These are phyloP conservation scores for Pseudococcus jackbeardsleyi DNA, from an alignment of 2,888 invertebrate species.

Conservation along the genomic window DNA sequence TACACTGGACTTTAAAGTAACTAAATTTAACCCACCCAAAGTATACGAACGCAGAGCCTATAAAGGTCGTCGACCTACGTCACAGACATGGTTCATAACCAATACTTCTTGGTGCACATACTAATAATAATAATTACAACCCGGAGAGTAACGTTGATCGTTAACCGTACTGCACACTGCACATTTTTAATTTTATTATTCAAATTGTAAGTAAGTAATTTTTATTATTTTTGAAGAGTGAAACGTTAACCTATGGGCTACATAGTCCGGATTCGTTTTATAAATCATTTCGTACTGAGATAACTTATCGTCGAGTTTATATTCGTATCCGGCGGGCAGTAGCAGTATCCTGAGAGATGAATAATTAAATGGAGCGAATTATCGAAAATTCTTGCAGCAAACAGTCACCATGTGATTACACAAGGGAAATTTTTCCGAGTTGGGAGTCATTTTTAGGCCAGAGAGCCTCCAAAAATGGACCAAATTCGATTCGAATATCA, in stretches of 20 bases:
- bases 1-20: slow-evolving; percentile 9
- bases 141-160: slow-evolving; percentile 25
- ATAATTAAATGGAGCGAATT: background rate
- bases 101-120: slow-evolving; percentile 44
- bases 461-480: too few relatives aligned
- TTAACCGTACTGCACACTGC: slow-evolving; percentile 43
- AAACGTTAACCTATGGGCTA: slow-evolving; percentile 25
- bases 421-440: too few relatives aligned
- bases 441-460: too few relatives aligned
- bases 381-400: background rate
- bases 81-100: slow-evolving; percentile 54
- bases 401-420: too few relatives aligned
- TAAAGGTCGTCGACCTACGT: slow-evolving; percentile 44
- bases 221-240: slow-evolving; percentile 26
- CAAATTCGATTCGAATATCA: too few relatives aligned
- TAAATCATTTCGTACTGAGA: background rate
- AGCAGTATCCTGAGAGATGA: background rate
- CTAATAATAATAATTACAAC: slow-evolving; percentile 52
- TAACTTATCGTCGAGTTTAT: background rate
- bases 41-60: slow-evolving; percentile 7
- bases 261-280: background rate
- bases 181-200: slow-evolving; percentile 52
- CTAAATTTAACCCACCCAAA: slow-evolving; percentile 34
- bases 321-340: background rate
- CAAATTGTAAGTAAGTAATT: slow-evolving; percentile 32